Percentiles rank a stretch among this genome's conserved stretches.
phyloP scores from a whole-genome alignment of 2,797 vertebrate genomes.

The Eulemur rubriventer region DNA sequence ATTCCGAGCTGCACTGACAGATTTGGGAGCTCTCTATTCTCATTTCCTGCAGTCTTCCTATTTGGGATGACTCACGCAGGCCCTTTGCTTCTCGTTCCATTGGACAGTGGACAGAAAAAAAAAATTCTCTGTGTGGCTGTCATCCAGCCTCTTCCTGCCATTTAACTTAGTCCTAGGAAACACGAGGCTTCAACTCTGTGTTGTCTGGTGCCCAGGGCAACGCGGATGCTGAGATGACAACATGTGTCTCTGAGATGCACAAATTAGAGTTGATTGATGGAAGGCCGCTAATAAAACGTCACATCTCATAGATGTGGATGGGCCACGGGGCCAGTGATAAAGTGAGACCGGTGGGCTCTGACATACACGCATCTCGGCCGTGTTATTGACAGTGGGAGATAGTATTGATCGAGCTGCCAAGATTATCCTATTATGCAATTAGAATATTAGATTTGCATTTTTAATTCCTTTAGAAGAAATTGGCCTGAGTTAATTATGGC shows the following conservation, averaged over 20 bases:
- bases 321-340: conserved; percentile 88
- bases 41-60: neutral
- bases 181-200: conserved; percentile 42
- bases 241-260: conserved; percentile 77
- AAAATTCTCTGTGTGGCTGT: neutral
- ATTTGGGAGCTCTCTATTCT: neutral
- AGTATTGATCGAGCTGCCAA: conserved; percentile 94
- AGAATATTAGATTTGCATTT: conserved; percentile 97
- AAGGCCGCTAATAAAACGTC: conserved; percentile 84
- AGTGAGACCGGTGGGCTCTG: conserved; percentile 88
- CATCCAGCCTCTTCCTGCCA: neutral
- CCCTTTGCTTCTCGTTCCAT: neutral
- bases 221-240: conserved; percentile 69
- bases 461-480: conserved; percentile 94
- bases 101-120: neutral
- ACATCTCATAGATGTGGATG: conserved; percentile 82
- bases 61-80: neutral
- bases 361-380: conserved; percentile 83
- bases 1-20: neutral
- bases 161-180: conserved; percentile 65
- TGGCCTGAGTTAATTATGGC: conserved; percentile 84
- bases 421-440: conserved; percentile 93
- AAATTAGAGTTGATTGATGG: conserved; percentile 84
- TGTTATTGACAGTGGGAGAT: conserved; percentile 86
- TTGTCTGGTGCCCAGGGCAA: conserved; percentile 67